Evolutionary conservation across 2,888 invertebrate genomes (phyloP).

Genomic region (Drosophila histrio): DNA sequence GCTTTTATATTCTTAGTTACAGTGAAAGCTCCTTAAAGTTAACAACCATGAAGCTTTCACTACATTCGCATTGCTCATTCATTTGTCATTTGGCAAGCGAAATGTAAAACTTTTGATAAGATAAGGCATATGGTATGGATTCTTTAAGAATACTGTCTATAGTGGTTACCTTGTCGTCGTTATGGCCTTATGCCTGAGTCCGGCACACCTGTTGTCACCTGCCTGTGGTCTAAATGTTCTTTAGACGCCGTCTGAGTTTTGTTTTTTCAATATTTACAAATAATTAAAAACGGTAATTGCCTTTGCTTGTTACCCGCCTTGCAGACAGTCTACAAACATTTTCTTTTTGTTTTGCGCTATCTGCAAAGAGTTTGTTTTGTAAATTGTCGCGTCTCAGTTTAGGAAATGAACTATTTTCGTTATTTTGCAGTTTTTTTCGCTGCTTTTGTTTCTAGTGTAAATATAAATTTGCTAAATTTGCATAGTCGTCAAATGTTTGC

Average conservation of each 20-base stretch:
- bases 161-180: background rate
- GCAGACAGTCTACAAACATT: constrained; percentile 15
- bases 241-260: constrained; percentile 11
- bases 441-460: constrained; percentile 30
- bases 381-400: constrained; percentile 44
- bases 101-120: constrained; percentile 57
- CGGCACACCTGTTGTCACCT: constrained; percentile 35
- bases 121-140: constrained; percentile 32
- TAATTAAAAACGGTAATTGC: constrained; percentile 69
- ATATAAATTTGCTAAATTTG: constrained; percentile 53
- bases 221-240: background rate
- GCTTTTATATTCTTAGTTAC: background rate
- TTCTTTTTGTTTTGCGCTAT: constrained; percentile 10
- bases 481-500: constrained; percentile 61
- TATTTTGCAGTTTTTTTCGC: constrained; percentile 15
- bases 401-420: constrained; percentile 28
- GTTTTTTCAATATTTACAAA: constrained; percentile 60
- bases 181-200: background rate
- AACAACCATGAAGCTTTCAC: constrained; percentile 7
- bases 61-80: constrained; percentile 31
- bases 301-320: constrained; percentile 60
- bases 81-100: constrained; percentile 48
- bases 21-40: constrained; percentile 5
- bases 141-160: constrained; percentile 7
- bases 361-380: constrained; percentile 48